phyloP scores from a whole-genome alignment of 1,140 invertebrate species.

The Tribolium castaneum region DNA sequence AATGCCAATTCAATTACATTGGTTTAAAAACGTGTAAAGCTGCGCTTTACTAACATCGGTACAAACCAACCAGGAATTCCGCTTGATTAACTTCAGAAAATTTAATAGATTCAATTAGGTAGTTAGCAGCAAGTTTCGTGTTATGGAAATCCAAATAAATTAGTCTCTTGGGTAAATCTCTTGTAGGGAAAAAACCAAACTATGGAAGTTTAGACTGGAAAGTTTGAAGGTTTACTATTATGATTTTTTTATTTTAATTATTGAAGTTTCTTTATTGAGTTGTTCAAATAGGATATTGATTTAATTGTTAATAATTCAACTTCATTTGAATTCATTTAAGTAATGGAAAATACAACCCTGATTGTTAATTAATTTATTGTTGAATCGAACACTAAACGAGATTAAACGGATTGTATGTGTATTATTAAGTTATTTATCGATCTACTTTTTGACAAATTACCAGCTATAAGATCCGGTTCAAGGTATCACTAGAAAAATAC shows the following conservation, averaged over 20 bases:
- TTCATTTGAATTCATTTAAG: constrained; percentile 3
- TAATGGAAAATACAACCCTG: constrained; percentile 13
- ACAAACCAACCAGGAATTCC: not conserved
- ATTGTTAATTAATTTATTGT: constrained; percentile 25
- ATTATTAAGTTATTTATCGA: constrained; percentile 14
- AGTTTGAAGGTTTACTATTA: not conserved
- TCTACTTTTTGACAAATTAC: not conserved
- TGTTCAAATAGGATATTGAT: constrained; percentile 14
- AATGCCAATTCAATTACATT: not conserved
- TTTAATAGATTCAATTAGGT: constrained; percentile 25
- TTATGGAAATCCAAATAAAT: constrained; percentile 16
- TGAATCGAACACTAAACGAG: constrained; percentile 1
- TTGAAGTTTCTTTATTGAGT: not conserved
- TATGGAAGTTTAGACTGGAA: not conserved
- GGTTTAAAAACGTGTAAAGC: not conserved
- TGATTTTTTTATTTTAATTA: constrained; percentile 2
- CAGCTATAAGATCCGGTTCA: not conserved
- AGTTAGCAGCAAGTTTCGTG: constrained; percentile 21
- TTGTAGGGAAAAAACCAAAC: not conserved
- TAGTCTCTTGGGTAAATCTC: not conserved
- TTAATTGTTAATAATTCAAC: constrained; percentile 8
- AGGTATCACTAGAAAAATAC: not conserved
- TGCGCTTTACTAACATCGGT: not conserved
- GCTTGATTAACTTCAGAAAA: constrained; percentile 17
- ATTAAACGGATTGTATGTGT: constrained; percentile 1